Evolutionary conservation across 2,888 invertebrate genomes (phyloP).

Genomic region (Cinara cedri): DNA sequence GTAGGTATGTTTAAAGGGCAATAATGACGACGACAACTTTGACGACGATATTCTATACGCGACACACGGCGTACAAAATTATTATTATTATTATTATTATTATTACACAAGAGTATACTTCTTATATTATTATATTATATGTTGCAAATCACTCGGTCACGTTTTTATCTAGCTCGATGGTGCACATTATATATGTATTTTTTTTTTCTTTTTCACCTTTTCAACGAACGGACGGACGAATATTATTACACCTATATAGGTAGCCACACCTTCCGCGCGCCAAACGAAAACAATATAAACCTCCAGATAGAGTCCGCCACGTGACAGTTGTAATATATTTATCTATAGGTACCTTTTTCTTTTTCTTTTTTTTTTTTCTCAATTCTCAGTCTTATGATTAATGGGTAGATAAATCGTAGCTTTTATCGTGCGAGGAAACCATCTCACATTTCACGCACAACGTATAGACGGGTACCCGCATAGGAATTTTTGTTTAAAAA

Average conservation of each 20-base stretch:
- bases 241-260: no score
- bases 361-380: neutral
- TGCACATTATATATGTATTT: no score
- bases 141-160: conserved; percentile 53
- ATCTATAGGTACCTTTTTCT: no score
- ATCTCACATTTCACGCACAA: conserved; percentile 27
- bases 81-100: no score
- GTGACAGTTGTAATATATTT: conserved; percentile 12
- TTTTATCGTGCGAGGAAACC: conserved; percentile 26
- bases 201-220: conserved; percentile 35
- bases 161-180: conserved; percentile 43
- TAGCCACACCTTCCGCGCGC: conserved; percentile 24
- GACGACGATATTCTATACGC: neutral
- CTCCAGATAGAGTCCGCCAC: neutral
- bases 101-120: neutral
- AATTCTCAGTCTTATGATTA: conserved; percentile 30
- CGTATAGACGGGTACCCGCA: neutral
- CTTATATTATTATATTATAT: neutral
- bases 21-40: neutral
- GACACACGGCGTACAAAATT: no score
- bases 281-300: conserved; percentile 35
- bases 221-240: conserved; percentile 11
- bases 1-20: no score
- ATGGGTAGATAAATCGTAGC: conserved; percentile 37
- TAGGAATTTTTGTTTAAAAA: conserved; percentile 15